Base-by-base conservation (phyloP, 2,797 vertebrate genomes). In the Schizopygopsis pylzovi region DNA sequence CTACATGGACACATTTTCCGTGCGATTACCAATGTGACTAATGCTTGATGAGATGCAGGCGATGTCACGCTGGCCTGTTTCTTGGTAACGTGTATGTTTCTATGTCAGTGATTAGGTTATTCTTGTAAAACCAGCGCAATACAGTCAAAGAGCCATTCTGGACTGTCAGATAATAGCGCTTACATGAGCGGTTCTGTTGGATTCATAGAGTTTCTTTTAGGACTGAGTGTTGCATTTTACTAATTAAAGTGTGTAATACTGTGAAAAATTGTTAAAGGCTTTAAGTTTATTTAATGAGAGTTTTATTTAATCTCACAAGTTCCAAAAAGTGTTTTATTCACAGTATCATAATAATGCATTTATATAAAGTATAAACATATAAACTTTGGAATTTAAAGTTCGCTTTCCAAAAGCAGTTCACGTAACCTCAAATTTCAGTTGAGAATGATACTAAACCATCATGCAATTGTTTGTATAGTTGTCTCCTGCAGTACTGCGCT, bases 401-500 rank as follows among this genome's bases (percentile, higher is more conserved):
- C 1, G 22, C 47, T 78, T 43, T 78, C 4, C 59, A 43, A 13
- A 65, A 37, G 25, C 11, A 67, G 59, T 70, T 56, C 43, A 18
- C 4, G 1, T 43, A 77, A 56, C 22, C 43, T 49, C 1, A 4
- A 49, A 76, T 28, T 52, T n/a, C 7, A 52, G 2, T 37, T 25
- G 28, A n/a, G 47, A 49, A 75, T 71, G 28, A 85, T 79, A 71
- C 52, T 75, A 43, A 77, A 67, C 33, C 8, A 4, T 72, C 77
- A 37, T n/a, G 68, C 16, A 68, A 85, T 90, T 92, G 93, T 95
- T 94, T 93, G 88, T 93, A 92, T 94, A 92, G 91, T 93, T 93
- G 89, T 86, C 86, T 90, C 73, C 88, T 84, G 89, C 81, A 86
- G 59, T 79, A 84, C 85, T 76, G 91, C 78, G 82, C 89, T 80